Evolutionary conservation across 35 echinoderm and acorn worm species (phyloP).

Genomic region (Apostichopus parvimensis): DNA sequence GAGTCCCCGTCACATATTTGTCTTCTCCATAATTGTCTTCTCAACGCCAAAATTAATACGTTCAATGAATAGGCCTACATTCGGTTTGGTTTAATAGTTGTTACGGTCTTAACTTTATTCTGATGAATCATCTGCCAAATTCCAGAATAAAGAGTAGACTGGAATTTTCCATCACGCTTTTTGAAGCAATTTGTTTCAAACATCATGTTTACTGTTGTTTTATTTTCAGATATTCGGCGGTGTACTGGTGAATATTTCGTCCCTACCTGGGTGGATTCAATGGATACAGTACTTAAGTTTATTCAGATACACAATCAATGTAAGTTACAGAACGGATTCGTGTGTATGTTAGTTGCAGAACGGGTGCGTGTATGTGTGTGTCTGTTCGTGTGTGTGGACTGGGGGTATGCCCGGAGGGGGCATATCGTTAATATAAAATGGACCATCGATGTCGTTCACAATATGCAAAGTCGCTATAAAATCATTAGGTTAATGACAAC

Average conservation of each 20-base stretch:
- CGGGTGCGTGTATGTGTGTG: neutral
- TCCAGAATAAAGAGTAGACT: neutral
- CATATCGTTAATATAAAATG: neutral
- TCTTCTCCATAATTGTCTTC: too few relatives aligned
- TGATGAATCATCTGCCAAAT: neutral
- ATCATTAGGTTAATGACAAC: neutral
- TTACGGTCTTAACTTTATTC: neutral
- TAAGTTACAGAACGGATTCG: neutral
- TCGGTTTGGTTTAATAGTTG: neutral
- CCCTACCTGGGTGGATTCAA: conserved; percentile 34
- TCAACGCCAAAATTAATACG: too few relatives aligned
- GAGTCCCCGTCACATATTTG: too few relatives aligned
- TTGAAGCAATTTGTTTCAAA: neutral
- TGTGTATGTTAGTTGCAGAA: neutral
- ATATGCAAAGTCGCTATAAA: neutral
- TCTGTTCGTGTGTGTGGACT: neutral
- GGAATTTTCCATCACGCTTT: neutral
- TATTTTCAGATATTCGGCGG: conserved; percentile 38
- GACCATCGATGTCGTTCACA: neutral
- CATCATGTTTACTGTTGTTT: neutral
- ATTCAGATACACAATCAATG: conserved; percentile 43
- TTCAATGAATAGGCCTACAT: too few relatives aligned
- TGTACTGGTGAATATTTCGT: conserved; percentile 31
- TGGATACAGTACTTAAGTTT: conserved; percentile 53
- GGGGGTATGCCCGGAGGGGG: neutral